A percentile compares a stretch with the other conserved stretches of the same genome.
Evolutionary conservation across 2,113 vertebrate species (phyloP).

Genomic region (Excalfactoria chinensis): DNA sequence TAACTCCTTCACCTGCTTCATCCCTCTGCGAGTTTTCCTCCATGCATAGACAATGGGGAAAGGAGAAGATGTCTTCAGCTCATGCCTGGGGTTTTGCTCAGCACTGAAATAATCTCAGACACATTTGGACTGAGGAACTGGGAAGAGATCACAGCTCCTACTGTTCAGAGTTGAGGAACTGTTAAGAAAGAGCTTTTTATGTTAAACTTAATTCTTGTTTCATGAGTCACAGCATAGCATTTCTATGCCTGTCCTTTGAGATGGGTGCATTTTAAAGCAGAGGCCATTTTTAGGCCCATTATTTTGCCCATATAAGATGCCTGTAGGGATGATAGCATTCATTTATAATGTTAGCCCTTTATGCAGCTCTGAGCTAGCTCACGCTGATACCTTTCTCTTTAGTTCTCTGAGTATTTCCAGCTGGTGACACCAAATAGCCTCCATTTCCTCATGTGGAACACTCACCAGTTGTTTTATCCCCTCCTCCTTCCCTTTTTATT

Average conservation of each 20-base stretch:
- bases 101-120: not conserved
- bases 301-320: conserved; percentile 7
- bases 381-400: conserved; percentile 73
- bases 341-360: conserved; percentile 16
- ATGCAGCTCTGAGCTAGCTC: not conserved
- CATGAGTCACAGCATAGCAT: not conserved
- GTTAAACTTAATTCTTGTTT: not conserved
- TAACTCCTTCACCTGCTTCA: not conserved
- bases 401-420: conserved; percentile 85
- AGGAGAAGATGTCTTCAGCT: not conserved
- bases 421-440: conserved; percentile 81
- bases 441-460: conserved; percentile 76
- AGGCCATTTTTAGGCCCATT: not conserved
- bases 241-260: conserved; percentile 1
- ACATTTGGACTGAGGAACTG: not conserved
- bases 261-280: not conserved
- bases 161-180: not conserved
- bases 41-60: fast-evolving
- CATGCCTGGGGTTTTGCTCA: not conserved
- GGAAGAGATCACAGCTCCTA: not conserved
- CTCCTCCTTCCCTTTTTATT: conserved; percentile 54
- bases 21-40: not conserved
- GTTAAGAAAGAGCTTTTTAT: not conserved
- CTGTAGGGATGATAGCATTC: conserved; percentile 13
- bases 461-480: conserved; percentile 71